phyloP scores from a whole-genome alignment of 1,140 invertebrate species.

The Cotesia vestalis region DNA sequence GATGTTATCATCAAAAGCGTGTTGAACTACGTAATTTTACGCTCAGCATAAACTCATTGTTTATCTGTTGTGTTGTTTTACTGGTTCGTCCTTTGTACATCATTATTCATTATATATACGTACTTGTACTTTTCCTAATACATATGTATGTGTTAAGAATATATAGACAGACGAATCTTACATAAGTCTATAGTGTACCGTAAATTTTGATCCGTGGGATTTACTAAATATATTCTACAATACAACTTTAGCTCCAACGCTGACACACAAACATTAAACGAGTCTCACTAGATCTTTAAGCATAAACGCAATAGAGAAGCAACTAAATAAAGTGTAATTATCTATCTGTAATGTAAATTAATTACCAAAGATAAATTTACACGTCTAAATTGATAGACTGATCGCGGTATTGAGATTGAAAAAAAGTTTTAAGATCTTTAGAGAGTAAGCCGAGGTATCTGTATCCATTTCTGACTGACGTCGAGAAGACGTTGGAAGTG shows the following conservation, averaged over 20 bases:
- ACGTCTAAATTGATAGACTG: no score
- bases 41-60: constrained; percentile 48
- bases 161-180: background rate
- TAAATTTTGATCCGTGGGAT: no score
- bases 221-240: no score
- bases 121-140: background rate
- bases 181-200: background rate
- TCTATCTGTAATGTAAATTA: no score
- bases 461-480: background rate
- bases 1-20: constrained; percentile 46
- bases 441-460: constrained; percentile 5
- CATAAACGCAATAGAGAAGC: no score
- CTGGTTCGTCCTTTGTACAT: constrained; percentile 19
- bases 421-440: constrained; percentile 6
- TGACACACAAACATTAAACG: background rate
- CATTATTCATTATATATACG: background rate
- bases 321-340: no score
- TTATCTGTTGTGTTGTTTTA: constrained; percentile 27
- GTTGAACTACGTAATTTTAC: constrained; percentile 51
- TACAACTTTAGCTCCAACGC: background rate
- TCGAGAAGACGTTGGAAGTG: constrained; percentile 17
- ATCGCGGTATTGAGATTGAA: no score
- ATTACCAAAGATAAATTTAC: no score
- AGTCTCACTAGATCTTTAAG: background rate
- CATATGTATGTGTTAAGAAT: no score